phyloP scores from a whole-genome alignment of 2,113 vertebrate species.

The Pomatostomus ruficeps region DNA sequence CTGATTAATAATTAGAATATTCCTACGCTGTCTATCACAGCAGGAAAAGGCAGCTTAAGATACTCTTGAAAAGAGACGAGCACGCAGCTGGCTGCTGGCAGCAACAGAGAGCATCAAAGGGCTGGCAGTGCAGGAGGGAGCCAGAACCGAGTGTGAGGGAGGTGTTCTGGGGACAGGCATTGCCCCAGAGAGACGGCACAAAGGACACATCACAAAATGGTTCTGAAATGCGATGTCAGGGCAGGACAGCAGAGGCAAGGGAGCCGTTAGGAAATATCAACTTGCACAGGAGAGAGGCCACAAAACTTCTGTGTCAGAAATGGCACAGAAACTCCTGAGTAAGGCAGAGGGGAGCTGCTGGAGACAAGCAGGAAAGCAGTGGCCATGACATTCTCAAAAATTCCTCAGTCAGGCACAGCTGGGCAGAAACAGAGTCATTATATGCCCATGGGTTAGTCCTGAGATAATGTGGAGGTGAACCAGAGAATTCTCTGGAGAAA shows the following conservation, averaged over 20 bases:
- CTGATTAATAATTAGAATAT: not conserved
- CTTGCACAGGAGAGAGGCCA: not conserved
- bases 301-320: not conserved
- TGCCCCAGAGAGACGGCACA: not conserved
- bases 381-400: not conserved
- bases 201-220: not conserved
- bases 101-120: conserved; percentile 2
- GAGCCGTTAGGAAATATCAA: not conserved
- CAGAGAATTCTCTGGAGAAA: not conserved
- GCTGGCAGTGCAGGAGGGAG: not conserved
- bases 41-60: conserved; percentile 6
- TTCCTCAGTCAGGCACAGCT: not conserved
- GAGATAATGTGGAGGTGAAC: not conserved
- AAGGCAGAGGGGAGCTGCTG: not conserved
- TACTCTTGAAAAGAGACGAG: not conserved
- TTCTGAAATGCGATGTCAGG: not conserved
- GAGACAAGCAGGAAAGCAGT: not conserved
- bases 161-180: not conserved
- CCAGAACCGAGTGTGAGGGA: not conserved
- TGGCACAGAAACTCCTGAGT: not conserved
- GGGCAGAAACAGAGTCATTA: not conserved
- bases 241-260: not conserved
- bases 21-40: not conserved
- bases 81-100: conserved; percentile 23
- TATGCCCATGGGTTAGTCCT: not conserved